A percentile compares a stretch with the other conserved stretches of the same genome.
phyloP scores from a whole-genome alignment of 2,113 vertebrate species.

The Chaetura pelagica region DNA sequence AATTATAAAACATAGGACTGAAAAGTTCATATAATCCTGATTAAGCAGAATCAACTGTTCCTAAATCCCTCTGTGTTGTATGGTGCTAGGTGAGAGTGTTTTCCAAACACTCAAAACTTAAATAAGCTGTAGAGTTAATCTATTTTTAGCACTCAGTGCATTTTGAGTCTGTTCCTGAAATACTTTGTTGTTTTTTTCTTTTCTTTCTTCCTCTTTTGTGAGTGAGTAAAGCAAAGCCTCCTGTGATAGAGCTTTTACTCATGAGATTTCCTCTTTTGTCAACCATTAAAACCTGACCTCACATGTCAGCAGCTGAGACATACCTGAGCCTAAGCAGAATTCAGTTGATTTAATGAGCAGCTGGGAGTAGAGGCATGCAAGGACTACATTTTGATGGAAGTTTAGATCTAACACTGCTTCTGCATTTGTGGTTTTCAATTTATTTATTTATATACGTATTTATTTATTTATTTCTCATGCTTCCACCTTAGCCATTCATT shows the following conservation, averaged over 20 bases:
- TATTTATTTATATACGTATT: too few relatives aligned
- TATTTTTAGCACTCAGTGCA: background rate
- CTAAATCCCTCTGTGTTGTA: background rate
- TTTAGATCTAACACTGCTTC: background rate
- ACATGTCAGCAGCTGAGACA: background rate
- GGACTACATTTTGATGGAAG: background rate
- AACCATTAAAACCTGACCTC: background rate
- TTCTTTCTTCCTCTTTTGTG: background rate
- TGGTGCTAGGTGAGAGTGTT: background rate
- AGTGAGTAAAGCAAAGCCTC: background rate
- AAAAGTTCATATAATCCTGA: conserved; percentile 4
- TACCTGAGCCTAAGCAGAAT: background rate
- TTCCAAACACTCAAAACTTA: background rate
- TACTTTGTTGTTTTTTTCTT: background rate
- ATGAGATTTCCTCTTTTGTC: background rate
- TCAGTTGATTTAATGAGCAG: background rate
- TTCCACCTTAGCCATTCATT: background rate
- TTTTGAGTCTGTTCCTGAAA: background rate
- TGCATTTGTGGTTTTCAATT: background rate
- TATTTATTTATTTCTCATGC: background rate
- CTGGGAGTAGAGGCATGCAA: background rate
- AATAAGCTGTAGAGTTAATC: background rate
- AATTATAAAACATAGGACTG: background rate
- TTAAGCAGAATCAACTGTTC: conserved; percentile 9
- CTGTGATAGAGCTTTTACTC: background rate